A percentile compares a stretch with the other conserved stretches of the same genome.
These are phyloP conservation scores for Tamias sibiricus DNA, from an alignment of 2,113 vertebrate genomes.

Conservation along the genomic window DNA sequence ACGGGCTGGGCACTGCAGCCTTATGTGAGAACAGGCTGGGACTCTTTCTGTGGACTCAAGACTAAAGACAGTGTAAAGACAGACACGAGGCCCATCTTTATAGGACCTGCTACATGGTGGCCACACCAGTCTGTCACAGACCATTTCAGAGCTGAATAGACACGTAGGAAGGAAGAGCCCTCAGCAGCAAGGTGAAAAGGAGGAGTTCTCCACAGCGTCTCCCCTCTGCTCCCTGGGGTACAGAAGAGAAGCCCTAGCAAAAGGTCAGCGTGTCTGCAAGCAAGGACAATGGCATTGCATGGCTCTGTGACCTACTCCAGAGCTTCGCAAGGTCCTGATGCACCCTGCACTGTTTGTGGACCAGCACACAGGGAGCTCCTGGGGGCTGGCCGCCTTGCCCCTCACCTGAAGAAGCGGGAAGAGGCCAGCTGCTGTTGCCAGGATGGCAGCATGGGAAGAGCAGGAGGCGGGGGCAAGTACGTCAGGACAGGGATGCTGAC, in stretches of 20 bases:
- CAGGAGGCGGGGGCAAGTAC: background rate
- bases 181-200: background rate
- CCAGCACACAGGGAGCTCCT: background rate
- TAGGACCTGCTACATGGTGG: background rate
- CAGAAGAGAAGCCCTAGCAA: background rate
- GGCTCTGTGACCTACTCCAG: background rate
- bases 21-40: background rate
- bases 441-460: background rate
- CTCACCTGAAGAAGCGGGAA: background rate
- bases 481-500: background rate
- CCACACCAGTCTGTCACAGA: background rate
- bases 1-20: background rate
- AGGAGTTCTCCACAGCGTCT: background rate
- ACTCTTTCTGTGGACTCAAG: background rate
- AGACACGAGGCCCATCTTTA: background rate
- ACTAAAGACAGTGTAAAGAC: background rate
- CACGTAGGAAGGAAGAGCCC: background rate
- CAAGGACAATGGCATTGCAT: rapidly evolving
- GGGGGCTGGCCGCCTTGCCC: background rate
- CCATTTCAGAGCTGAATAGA: background rate
- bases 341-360: background rate
- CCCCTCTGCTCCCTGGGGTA: background rate
- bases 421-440: background rate
- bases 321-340: rapidly evolving
- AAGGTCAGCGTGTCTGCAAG: background rate